Evolutionary conservation across 2,113 vertebrate genomes (phyloP).

Genomic region (Notechis scutatus): DNA sequence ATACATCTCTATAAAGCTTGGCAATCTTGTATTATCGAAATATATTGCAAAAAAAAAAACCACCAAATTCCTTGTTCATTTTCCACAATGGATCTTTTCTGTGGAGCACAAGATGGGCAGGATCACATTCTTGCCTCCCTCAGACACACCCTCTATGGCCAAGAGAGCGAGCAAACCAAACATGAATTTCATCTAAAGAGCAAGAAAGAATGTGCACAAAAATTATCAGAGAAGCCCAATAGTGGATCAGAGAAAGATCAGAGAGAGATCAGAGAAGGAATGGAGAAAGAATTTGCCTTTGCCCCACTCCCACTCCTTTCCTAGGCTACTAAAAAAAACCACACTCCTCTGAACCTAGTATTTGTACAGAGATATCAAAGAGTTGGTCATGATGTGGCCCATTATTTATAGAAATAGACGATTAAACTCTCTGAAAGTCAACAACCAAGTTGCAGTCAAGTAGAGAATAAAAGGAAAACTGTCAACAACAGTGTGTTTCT

Average conservation of each 20-base stretch:
- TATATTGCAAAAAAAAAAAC: background rate
- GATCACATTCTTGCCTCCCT: background rate
- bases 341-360: background rate
- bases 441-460: background rate
- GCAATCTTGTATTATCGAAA: conserved; percentile 4
- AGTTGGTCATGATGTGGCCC: background rate
- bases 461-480: background rate
- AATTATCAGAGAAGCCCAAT: background rate
- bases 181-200: background rate
- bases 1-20: background rate
- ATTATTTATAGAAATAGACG: background rate
- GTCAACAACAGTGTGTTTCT: background rate
- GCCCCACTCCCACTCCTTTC: background rate
- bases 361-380: background rate
- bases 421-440: background rate
- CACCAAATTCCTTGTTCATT: background rate
- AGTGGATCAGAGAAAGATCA: background rate
- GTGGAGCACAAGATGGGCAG: background rate
- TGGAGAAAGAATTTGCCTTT: background rate
- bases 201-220: background rate
- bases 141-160: background rate
- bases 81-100: background rate
- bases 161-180: background rate
- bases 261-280: background rate
- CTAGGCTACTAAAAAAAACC: no score